These are phyloP conservation scores for Drosophila stalkeri DNA, from an alignment of 2,888 invertebrate species.

Conservation along the genomic window DNA sequence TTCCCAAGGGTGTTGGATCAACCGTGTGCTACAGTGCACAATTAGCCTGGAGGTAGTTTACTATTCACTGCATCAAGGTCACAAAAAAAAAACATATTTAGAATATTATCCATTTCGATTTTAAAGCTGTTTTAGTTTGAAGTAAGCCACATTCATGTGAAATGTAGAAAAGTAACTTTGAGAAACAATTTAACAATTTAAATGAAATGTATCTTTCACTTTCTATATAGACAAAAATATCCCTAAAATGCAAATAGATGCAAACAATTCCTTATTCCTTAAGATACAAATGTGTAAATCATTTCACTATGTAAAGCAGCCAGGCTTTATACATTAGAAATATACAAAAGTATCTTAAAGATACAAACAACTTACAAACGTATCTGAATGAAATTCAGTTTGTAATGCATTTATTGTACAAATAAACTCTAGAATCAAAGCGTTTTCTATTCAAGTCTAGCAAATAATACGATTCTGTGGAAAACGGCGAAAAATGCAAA, in stretches of 20 bases:
- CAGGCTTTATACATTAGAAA: background rate
- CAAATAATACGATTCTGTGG: conserved; percentile 38
- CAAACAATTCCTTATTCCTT: no score
- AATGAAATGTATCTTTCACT: no score
- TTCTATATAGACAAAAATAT: no score
- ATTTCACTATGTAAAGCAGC: background rate
- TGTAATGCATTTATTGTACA: conserved; percentile 1
- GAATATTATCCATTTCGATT: background rate
- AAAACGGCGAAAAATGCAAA: conserved; percentile 19
- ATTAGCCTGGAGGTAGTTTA: conserved; percentile 31
- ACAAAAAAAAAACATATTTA: conserved; percentile 7
- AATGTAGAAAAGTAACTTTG: no score
- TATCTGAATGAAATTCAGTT: background rate
- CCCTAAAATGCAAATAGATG: no score
- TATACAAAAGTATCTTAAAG: background rate
- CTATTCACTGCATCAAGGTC: conserved; percentile 30
- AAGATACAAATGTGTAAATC: background rate
- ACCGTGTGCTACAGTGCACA: conserved; percentile 22
- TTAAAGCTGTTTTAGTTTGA: background rate
- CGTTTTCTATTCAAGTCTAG: conserved; percentile 9
- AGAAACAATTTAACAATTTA: no score
- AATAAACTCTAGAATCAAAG: conserved; percentile 3
- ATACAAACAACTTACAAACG: background rate
- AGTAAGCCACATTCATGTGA: no score
- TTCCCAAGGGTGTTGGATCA: conserved; percentile 70